Percentiles rank a stretch among this genome's conserved stretches.
Conservation (phyloP, 2,113 vertebrate genomes). For the Pelodiscus sinensis region DNA sequence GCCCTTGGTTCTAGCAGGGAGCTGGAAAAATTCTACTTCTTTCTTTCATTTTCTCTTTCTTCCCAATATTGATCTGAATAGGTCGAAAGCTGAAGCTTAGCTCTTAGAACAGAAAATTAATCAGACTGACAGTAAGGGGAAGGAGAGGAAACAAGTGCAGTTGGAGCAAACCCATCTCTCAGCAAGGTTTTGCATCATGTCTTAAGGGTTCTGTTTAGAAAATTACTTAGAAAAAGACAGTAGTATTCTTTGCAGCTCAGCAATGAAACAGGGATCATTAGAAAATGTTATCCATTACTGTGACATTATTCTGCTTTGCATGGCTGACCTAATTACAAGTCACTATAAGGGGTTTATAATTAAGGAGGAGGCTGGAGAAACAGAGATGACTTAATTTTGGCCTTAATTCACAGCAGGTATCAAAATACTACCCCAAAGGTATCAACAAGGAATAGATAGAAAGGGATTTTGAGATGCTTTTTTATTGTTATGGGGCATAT, state of each 20-base stretch:
- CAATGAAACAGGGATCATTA: background rate
- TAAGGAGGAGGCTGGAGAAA: background rate
- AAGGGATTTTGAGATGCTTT: background rate
- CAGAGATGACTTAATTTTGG: background rate
- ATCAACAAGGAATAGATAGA: accelerated
- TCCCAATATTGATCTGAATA: accelerated
- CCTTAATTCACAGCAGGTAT: accelerated
- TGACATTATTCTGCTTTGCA: background rate
- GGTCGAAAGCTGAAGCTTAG: background rate
- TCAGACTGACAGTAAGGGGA: accelerated
- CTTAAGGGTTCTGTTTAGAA: background rate
- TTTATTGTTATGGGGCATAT: background rate
- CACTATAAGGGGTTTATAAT: accelerated
- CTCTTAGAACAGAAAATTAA: background rate
- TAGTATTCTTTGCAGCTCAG: background rate
- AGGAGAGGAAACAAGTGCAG: accelerated
- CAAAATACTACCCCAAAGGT: accelerated
- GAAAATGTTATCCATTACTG: background rate
- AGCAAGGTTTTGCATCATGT: background rate
- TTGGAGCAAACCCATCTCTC: background rate
- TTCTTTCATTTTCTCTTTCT: background rate
- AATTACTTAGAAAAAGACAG: background rate
- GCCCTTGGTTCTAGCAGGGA: background rate
- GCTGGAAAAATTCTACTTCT: background rate
- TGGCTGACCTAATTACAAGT: background rate